These are phyloP conservation scores for Sebastes variabilis DNA, from an alignment of 2,797 vertebrate species.

Conservation along the genomic window DNA sequence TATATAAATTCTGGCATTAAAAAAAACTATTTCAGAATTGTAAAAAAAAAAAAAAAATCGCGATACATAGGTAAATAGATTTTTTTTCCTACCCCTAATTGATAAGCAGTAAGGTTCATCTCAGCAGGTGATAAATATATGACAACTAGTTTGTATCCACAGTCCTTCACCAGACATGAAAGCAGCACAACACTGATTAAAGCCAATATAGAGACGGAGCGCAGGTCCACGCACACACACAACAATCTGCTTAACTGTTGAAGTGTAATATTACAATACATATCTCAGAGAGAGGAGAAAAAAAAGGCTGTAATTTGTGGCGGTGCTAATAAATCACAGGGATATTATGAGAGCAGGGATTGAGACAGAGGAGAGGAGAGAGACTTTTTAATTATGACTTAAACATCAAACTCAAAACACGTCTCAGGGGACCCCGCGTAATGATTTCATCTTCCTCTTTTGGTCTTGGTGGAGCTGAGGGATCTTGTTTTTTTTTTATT, in stretches of 20 bases:
- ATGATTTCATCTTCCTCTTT: slow-evolving; percentile 66
- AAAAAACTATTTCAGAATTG: too few relatives aligned
- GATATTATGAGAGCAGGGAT: slow-evolving; percentile 68
- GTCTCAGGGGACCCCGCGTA: slow-evolving; percentile 78
- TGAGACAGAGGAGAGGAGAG: slow-evolving; percentile 65
- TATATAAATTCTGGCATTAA: too few relatives aligned
- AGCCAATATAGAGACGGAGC: background rate
- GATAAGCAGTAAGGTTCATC: too few relatives aligned
- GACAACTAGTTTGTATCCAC: background rate
- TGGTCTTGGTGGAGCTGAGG: slow-evolving; percentile 33
- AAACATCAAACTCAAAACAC: slow-evolving; percentile 77
- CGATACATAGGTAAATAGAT: too few relatives aligned
- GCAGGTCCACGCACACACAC: slow-evolving; percentile 3
- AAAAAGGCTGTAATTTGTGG: slow-evolving; percentile 53
- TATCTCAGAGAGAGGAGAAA: slow-evolving; percentile 10
- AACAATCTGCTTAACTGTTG: slow-evolving; percentile 29
- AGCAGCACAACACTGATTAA: slow-evolving; percentile 7
- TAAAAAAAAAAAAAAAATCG: too few relatives aligned
- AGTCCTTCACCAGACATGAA: slow-evolving; percentile 19
- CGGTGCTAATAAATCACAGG: slow-evolving; percentile 77
- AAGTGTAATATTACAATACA: slow-evolving; percentile 57
- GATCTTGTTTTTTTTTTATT: slow-evolving; percentile 39
- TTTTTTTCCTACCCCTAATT: accelerated
- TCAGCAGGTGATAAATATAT: too few relatives aligned
- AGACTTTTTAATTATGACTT: slow-evolving; percentile 86